A percentile compares a stretch with the other conserved stretches of the same genome.
phyloP scores from a whole-genome alignment of 35 echinoderm and acorn worm genomes.

The Diadema setosum region DNA sequence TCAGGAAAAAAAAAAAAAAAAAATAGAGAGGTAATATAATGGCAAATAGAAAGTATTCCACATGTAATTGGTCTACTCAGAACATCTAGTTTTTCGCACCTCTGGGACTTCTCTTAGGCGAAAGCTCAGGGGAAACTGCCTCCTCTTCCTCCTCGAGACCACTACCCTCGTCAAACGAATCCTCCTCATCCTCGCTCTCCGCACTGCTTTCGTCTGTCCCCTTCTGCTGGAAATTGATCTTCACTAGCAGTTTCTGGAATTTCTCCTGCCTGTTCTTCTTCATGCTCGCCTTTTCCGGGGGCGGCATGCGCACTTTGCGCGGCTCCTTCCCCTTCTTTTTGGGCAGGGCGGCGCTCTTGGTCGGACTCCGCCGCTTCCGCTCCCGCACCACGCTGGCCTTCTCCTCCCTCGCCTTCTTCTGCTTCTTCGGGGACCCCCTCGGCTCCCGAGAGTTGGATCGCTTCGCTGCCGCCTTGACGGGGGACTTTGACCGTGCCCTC shows the following conservation, averaged over 20 bases:
- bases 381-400: slow-evolving; percentile 11
- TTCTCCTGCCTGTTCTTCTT: slow-evolving; percentile 57
- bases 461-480: background rate
- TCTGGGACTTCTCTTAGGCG: background rate
- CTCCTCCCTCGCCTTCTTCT: background rate
- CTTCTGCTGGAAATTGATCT: slow-evolving; percentile 60
- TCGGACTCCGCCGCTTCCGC: background rate
- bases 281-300: slow-evolving; percentile 33
- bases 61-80: too few relatives aligned
- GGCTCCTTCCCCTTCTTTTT: slow-evolving; percentile 30
- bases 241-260: slow-evolving; percentile 75
- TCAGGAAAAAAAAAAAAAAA: too few relatives aligned
- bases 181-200: background rate
- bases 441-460: background rate
- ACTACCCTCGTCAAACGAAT: slow-evolving; percentile 14
- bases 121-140: background rate
- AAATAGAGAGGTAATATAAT: too few relatives aligned
- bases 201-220: background rate
- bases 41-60: too few relatives aligned
- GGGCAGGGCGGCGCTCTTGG: background rate
- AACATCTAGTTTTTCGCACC: background rate
- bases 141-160: background rate
- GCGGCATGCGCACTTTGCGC: slow-evolving; percentile 39
- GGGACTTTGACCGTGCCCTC: too few relatives aligned
- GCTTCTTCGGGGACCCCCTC: background rate